These are phyloP conservation scores for Esperia sulphurella DNA, from an alignment of 2,888 invertebrate species.

Conservation along the genomic window DNA sequence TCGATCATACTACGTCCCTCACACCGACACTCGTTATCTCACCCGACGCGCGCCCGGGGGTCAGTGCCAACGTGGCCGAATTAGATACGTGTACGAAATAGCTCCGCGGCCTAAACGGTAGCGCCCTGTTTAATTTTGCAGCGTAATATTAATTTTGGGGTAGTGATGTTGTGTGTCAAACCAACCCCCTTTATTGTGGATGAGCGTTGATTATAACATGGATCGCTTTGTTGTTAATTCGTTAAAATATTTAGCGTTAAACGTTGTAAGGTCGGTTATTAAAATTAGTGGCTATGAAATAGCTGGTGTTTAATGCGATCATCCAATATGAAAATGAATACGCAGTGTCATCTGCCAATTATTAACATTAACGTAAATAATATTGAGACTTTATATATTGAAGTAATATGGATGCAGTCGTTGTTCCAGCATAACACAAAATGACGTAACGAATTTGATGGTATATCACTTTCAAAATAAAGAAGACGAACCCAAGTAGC, in stretches of 20 bases:
- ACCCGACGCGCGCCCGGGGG: constrained; percentile 34
- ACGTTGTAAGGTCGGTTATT: background rate
- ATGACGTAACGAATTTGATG: no score
- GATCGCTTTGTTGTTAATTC: constrained; percentile 39
- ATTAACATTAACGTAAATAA: no score
- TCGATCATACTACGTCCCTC: constrained; percentile 25
- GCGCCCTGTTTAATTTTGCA: constrained; percentile 54
- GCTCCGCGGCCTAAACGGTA: constrained; percentile 26
- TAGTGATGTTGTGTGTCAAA: constrained; percentile 49
- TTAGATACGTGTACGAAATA: constrained; percentile 51
- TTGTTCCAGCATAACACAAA: no score
- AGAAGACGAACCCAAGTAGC: no score
- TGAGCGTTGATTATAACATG: constrained; percentile 51
- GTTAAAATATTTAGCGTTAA: constrained; percentile 23
- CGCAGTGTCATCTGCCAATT: no score
- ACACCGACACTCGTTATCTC: constrained; percentile 27
- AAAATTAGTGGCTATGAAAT: constrained; percentile 7
- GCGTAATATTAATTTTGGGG: constrained; percentile 62
- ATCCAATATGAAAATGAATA: no score
- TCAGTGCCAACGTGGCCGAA: constrained; percentile 45
- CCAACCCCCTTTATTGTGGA: constrained; percentile 37
- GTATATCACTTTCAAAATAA: no score
- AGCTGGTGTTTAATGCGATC: no score
- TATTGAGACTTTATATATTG: no score
- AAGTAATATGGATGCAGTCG: no score